Percentiles rank a stretch among this genome's conserved stretches.
Conservation (phyloP, 2,797 vertebrate species). For the Capromys pilorides region DNA sequence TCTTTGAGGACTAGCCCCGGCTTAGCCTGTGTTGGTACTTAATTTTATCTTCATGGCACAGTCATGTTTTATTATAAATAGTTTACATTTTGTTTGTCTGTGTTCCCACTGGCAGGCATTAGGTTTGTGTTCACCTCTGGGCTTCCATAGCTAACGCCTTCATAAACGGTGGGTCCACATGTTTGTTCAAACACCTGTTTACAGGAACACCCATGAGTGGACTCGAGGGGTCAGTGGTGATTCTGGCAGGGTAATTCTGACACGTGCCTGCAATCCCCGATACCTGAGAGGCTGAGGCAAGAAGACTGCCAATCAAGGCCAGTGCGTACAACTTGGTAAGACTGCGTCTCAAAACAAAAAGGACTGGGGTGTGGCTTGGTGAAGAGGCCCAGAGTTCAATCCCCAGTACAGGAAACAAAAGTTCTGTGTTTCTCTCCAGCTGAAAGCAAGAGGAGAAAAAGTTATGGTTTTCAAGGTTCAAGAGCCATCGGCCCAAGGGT, state of each 20-base stretch:
- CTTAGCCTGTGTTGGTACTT: too few species aligned
- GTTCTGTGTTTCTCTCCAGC: not conserved
- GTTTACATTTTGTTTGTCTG: not conserved
- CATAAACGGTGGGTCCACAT: not conserved
- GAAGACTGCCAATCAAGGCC: not conserved
- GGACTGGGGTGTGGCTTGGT: not conserved
- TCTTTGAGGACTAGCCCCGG: not conserved
- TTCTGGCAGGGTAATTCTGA: not conserved
- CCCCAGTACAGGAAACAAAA: not conserved
- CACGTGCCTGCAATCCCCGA: not conserved
- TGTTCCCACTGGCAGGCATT: too few species aligned
- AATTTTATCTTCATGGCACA: not conserved
- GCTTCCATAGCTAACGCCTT: not conserved
- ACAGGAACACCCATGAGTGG: too few species aligned
- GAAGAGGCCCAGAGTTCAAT: not conserved
- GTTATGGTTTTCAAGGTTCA: accelerated
- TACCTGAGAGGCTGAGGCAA: not conserved
- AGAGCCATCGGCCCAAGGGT: not conserved
- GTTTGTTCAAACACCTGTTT: not conserved
- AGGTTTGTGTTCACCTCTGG: not conserved
- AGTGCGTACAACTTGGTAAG: not conserved
- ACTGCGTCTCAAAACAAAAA: not conserved
- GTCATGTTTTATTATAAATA: too few species aligned
- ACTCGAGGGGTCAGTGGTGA: not conserved
- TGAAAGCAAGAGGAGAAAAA: too few species aligned